These are phyloP conservation scores for Zygogramma bicolorata DNA, from an alignment of 2,888 invertebrate genomes.

Conservation along the genomic window DNA sequence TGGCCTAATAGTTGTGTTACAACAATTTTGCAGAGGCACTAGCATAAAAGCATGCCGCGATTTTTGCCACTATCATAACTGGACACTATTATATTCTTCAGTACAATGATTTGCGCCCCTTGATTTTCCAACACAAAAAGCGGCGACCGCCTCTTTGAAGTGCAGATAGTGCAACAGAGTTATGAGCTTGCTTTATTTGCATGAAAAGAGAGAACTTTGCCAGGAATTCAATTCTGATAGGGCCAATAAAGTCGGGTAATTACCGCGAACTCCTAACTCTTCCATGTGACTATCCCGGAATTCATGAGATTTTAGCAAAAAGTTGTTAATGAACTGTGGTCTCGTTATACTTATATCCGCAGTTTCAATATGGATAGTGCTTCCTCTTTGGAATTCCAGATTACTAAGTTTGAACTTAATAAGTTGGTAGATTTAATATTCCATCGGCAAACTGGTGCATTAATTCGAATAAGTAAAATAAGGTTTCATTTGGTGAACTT, in stretches of 20 bases:
- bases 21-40: too few species aligned
- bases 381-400: background rate
- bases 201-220: background rate
- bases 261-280: background rate
- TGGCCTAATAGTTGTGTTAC: too few species aligned
- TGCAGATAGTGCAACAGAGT: background rate
- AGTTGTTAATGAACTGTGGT: background rate
- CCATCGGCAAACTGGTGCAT: background rate
- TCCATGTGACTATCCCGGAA: background rate
- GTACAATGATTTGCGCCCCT: background rate
- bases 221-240: background rate
- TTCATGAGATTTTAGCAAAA: background rate
- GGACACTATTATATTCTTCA: too few species aligned
- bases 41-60: too few species aligned
- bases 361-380: background rate
- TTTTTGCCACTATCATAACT: too few species aligned
- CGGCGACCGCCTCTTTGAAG: background rate
- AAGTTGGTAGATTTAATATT: background rate
- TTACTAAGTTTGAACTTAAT: background rate
- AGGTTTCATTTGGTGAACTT: background rate
- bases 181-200: constrained; percentile 1
- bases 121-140: background rate
- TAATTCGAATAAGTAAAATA: background rate
- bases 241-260: background rate
- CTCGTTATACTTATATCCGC: background rate